Conservation (phyloP, 2,888 invertebrate genomes). For the Folsomia candida region DNA sequence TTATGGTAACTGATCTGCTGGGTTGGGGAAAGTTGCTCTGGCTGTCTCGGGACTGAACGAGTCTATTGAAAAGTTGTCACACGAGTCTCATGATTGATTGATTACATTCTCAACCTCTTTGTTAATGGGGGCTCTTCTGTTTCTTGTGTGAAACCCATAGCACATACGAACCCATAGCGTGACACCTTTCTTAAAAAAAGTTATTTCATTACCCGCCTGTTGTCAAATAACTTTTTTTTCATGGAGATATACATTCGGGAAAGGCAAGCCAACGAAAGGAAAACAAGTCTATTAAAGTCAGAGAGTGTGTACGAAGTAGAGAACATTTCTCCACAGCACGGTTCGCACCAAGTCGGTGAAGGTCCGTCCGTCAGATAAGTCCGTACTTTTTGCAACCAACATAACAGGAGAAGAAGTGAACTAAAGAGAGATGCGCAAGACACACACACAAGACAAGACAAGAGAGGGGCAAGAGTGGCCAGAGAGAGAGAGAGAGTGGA, state of each 20-base stretch:
- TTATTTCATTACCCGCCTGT: background rate
- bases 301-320: background rate
- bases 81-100: constrained; percentile 6
- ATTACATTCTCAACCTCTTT: background rate
- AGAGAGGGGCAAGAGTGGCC: constrained; percentile 16
- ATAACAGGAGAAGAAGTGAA: constrained; percentile 10
- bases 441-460: too few relatives aligned
- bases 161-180: background rate
- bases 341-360: background rate
- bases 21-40: too few relatives aligned
- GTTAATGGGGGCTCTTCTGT: too few relatives aligned
- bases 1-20: background rate
- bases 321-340: constrained; percentile 7
- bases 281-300: background rate
- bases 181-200: background rate
- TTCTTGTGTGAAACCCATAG: too few relatives aligned
- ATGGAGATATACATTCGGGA: too few relatives aligned
- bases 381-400: constrained; percentile 12
- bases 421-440: constrained; percentile 4
- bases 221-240: background rate
- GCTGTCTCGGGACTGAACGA: background rate
- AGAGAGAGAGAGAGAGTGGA: background rate
- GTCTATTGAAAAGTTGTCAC: constrained; percentile 13
- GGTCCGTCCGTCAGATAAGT: background rate
- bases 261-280: too few relatives aligned